Evolutionary conservation across 92 coral and sea anemone species (phyloP).

Genomic region (Pocillopora grandis): DNA sequence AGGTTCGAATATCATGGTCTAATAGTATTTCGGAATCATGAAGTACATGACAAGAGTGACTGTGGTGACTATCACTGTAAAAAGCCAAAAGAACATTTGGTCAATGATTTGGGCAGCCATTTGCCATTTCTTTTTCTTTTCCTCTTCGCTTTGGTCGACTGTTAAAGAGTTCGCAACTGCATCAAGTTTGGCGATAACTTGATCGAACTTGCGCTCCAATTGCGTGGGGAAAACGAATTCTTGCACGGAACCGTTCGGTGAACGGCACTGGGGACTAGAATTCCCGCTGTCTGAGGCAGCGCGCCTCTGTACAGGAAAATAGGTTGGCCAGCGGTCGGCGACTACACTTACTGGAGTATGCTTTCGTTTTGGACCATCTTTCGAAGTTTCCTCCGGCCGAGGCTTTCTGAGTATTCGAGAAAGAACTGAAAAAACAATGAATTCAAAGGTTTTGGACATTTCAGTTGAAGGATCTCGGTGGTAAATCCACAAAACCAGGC

Average conservation of each 20-base stretch:
- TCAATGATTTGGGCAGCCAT: constrained; percentile 81
- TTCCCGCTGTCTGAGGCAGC: constrained; percentile 41
- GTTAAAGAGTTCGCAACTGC: constrained; percentile 48
- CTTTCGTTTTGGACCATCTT: constrained; percentile 29
- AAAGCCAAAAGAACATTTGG: constrained; percentile 81
- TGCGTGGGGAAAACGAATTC: constrained; percentile 34
- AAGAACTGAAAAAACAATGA: constrained; percentile 69
- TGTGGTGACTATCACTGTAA: constrained; percentile 59
- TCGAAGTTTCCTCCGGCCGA: constrained; percentile 26
- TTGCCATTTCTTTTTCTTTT: constrained; percentile 78
- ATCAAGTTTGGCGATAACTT: constrained; percentile 62
- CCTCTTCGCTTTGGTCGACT: constrained; percentile 62
- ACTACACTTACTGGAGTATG: constrained; percentile 17
- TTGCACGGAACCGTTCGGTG: constrained; percentile 26
- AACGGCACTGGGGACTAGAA: constrained; percentile 43
- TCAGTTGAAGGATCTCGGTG: constrained; percentile 72
- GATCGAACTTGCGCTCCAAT: constrained; percentile 65
- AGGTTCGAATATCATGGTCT: background rate
- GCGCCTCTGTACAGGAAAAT: constrained; percentile 52
- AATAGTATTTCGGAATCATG: constrained; percentile 62
- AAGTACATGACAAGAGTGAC: constrained; percentile 69
- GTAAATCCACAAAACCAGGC: constrained; percentile 70
- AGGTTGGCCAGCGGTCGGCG: constrained; percentile 55
- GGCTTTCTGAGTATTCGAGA: constrained; percentile 66
- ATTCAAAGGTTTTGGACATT: constrained; percentile 78